phyloP scores from a whole-genome alignment of 2,888 invertebrate genomes.

The Watsonalla cultraria region DNA sequence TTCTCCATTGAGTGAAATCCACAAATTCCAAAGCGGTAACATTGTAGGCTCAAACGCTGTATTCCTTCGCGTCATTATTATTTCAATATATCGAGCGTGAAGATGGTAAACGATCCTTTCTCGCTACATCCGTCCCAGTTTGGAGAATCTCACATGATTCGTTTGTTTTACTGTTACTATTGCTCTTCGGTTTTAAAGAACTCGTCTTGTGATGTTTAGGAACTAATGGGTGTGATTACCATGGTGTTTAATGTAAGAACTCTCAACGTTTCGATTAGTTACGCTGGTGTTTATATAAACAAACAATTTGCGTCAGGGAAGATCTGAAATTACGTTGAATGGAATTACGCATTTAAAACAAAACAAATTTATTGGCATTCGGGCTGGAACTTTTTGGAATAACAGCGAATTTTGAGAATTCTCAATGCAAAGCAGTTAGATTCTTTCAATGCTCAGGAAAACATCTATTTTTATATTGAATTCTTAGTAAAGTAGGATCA shows the following conservation, averaged over 20 bases:
- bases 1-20: too few species aligned
- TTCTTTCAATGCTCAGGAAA: background rate
- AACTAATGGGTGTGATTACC: constrained; percentile 11
- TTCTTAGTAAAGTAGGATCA: too few species aligned
- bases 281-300: background rate
- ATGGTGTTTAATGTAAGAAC: background rate
- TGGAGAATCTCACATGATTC: constrained; percentile 29
- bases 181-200: constrained; percentile 11
- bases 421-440: background rate
- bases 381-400: background rate
- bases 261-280: background rate
- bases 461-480: too few species aligned
- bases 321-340: background rate
- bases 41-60: too few species aligned
- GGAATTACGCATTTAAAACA: background rate
- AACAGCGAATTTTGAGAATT: background rate
- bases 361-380: background rate
- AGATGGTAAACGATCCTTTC: constrained; percentile 32
- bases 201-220: constrained; percentile 7
- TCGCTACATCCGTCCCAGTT: constrained; percentile 28
- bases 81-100: constrained; percentile 20
- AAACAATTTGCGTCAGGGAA: background rate
- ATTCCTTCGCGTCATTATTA: background rate
- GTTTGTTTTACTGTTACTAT: constrained; percentile 25
- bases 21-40: too few species aligned